Evolutionary conservation across 35 echinoderm and acorn worm species (phyloP).

Genomic region (Heliocidaris tuberculata): DNA sequence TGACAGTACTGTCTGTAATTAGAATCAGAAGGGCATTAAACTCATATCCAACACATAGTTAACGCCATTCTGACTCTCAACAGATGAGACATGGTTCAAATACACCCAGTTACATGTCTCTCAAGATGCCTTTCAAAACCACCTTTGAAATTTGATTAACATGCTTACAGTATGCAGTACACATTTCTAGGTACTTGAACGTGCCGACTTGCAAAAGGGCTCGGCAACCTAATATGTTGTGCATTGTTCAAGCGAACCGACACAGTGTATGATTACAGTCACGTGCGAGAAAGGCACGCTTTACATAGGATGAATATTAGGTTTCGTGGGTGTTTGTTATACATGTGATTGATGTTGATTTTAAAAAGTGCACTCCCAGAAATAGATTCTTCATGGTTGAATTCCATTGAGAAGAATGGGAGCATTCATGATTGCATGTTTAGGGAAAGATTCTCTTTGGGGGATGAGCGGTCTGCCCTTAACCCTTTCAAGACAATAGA

Average conservation of each 20-base stretch:
- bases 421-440: too few species aligned
- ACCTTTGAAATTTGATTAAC: neutral
- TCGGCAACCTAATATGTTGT: neutral
- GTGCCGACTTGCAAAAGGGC: neutral
- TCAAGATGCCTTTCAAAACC: too few species aligned
- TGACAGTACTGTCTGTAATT: too few species aligned
- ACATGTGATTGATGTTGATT: neutral
- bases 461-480: neutral
- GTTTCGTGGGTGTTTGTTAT: neutral
- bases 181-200: neutral
- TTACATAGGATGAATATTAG: neutral
- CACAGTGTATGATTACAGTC: neutral
- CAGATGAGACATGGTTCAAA: too few species aligned
- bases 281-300: neutral
- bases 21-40: too few species aligned
- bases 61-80: too few species aligned
- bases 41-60: too few species aligned
- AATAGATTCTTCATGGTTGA: neutral
- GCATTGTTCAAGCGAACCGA: neutral
- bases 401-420: neutral
- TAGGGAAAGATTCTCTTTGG: too few species aligned
- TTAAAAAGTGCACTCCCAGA: neutral
- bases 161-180: neutral
- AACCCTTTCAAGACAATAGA: too few species aligned
- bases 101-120: too few species aligned